Base-by-base conservation (phyloP, 2,113 vertebrate genomes). In the Orthochromis malagaraziensis region DNA sequence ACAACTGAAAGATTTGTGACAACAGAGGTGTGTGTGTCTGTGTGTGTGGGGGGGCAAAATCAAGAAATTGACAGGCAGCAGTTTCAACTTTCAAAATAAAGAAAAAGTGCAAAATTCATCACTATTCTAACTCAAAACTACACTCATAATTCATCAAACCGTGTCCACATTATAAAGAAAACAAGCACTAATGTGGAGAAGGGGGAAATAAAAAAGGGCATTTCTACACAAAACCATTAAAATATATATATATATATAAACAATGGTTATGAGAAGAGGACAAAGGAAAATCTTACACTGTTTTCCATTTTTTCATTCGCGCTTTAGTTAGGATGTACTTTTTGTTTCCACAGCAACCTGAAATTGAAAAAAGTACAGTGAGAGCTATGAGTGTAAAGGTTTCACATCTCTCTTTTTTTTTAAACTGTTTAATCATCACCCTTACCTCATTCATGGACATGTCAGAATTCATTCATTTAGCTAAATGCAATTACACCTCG, bases 351-450 rank as follows among this genome's bases (percentile, higher is more conserved):
- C 42, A 49, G 24, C 6, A 6, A 77, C 42, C 45, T 77, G 42
- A 77, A 77, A 49, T 16, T 19, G 70, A 49, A 77, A 75, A 75
- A 77, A 47, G 68, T 49, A 77, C 42, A 49, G 16, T 31, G 42
- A 12, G 24, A 19, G 26, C 42, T 77, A n/a, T 75, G 42, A 75
- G 24, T 75, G 24, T 75, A 26, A 49, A 75, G 24, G 42, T 77
- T 77, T 77, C 16, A 77, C 4, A 8, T 75, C 9, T 77, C 13
- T 29, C 9, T 47, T 4, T 75, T 7, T 65, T 68, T 40, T 16
- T 0, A 2, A 77, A 31, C 24, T 49, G 42, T 12, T 29, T 77
- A 49, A 29, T 77, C 70, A 49, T 47, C 9, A 77, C 16, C 1
- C 70, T 49, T 31, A 77, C 26, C 70, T 77, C 42, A 77, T 77